Evolutionary conservation across 2,797 vertebrate species (phyloP).

Genomic region (Onychomys leucogaster): DNA sequence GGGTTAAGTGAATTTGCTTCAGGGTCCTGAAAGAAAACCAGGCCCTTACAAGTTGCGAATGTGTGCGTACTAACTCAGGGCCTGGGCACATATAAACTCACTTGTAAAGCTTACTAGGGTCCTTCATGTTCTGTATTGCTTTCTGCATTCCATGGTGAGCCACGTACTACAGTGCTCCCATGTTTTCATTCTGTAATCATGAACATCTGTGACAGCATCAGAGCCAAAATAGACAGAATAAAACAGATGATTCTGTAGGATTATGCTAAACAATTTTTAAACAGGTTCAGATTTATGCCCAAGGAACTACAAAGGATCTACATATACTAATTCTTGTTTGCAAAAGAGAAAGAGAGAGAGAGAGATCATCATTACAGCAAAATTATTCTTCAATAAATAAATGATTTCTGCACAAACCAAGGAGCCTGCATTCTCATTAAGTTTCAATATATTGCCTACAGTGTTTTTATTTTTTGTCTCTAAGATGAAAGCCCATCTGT

Average conservation of each 20-base stretch:
- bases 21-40: slow-evolving; percentile 81
- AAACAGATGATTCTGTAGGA: slow-evolving; percentile 82
- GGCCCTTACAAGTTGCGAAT: slow-evolving; percentile 64
- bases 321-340: slow-evolving; percentile 52
- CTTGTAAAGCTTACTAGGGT: slow-evolving; percentile 23
- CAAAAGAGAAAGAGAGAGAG: background rate
- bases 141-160: no score
- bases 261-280: slow-evolving; percentile 83
- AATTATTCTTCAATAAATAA: slow-evolving; percentile 41
- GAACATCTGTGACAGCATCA: slow-evolving; percentile 84
- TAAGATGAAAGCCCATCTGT: slow-evolving; percentile 6
- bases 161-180: slow-evolving; percentile 30
- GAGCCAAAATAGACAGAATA: slow-evolving; percentile 86
- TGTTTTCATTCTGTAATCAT: slow-evolving; percentile 82
- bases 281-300: slow-evolving; percentile 81
- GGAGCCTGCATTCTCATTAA: background rate
- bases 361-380: background rate
- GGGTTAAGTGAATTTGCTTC: slow-evolving; percentile 84
- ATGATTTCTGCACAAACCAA: background rate
- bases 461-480: slow-evolving; percentile 10
- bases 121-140: background rate
- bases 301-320: slow-evolving; percentile 73
- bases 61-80: background rate
- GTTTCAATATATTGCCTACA: background rate
- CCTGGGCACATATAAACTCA: slow-evolving; percentile 45